Evolutionary conservation across 2,113 vertebrate species (phyloP), one percentile per base, ranked within the genome.

Genomic region (Promerops cafer): DNA sequence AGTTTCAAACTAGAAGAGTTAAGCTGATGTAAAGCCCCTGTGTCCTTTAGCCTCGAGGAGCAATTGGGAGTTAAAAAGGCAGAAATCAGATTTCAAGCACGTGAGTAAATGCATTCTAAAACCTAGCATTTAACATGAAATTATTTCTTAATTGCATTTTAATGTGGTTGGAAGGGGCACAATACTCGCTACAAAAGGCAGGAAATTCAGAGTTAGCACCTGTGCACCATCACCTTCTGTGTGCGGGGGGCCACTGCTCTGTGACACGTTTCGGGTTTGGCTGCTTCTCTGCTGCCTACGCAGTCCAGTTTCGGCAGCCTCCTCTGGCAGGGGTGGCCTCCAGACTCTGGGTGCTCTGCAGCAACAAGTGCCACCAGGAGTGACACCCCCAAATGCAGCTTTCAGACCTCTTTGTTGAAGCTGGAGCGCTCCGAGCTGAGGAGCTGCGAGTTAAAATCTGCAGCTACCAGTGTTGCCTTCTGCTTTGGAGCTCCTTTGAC

Each of bases 161-260:
- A 59, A 21, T 19, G 5, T 24, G 23, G 63, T 71, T n/a, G 63
- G 52, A 42, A 57, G 27, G 21, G 49, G 24, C 2, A 1, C 2
- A 4, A 4, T 5, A 3, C 24, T n/a, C 0, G 0, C 24, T 81
- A 66, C 93, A 93, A 91, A 89, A 85, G 66, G 82, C 85, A 94
- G 84, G 90, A 96, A 91, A 93, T 85, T 91, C 75, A 28, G 50
- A 69, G 70, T 93, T 87, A 71, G 50, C n/a, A 2, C 69, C 66
- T n/a, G 61, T 23, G 53, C 75, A 23, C 45, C 60, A 10, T 54
- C 80, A 35, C 39, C 42, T 61, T 19, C 49, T 23, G 10, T 8
- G 26, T 3, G 0, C 39, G 78, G 49, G 50, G 50, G 70, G 28
- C 22, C 7, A 1, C 44, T 37, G 63, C 76, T 49, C 50, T 16